phyloP scores from a whole-genome alignment of 1,140 invertebrate species.

The Heliconius nattereri region DNA sequence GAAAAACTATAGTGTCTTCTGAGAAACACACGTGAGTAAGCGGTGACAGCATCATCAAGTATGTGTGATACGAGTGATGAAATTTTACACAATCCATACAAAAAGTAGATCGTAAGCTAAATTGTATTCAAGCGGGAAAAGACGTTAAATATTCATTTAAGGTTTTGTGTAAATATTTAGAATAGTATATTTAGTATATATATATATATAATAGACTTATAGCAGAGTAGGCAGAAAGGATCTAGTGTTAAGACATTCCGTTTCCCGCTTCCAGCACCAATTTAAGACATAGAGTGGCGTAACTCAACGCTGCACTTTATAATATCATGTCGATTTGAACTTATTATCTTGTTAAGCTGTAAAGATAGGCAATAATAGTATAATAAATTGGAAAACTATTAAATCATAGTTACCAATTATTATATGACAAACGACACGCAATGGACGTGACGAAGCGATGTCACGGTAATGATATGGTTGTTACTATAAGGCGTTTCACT shows the following conservation, averaged over 20 bases:
- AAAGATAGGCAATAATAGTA: not conserved
- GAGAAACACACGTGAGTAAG: constrained; percentile 27
- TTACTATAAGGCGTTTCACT: constrained; percentile 6
- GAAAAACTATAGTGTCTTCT: constrained; percentile 24
- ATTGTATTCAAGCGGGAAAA: not conserved
- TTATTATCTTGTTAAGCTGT: no score
- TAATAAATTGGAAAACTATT: not conserved
- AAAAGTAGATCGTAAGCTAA: not conserved
- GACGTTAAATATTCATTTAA: not conserved
- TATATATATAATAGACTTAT: no score
- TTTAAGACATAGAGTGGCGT: no score
- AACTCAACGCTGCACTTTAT: no score
- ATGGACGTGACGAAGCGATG: constrained; percentile 23
- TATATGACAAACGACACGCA: constrained; percentile 15
- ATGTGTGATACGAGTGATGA: not conserved
- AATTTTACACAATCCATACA: not conserved
- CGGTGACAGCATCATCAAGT: constrained; percentile 13
- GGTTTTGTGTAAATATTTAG: not conserved
- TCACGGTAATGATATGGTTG: constrained; percentile 24
- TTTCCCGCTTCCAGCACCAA: no score
- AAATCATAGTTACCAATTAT: not conserved
- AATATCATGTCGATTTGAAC: no score
- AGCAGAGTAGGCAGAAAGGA: no score
- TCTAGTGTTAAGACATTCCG: no score
- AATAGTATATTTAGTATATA: no score